Base-by-base conservation (phyloP, 2,888 invertebrate species). In the Dryocosmus kuriphilus region DNA sequence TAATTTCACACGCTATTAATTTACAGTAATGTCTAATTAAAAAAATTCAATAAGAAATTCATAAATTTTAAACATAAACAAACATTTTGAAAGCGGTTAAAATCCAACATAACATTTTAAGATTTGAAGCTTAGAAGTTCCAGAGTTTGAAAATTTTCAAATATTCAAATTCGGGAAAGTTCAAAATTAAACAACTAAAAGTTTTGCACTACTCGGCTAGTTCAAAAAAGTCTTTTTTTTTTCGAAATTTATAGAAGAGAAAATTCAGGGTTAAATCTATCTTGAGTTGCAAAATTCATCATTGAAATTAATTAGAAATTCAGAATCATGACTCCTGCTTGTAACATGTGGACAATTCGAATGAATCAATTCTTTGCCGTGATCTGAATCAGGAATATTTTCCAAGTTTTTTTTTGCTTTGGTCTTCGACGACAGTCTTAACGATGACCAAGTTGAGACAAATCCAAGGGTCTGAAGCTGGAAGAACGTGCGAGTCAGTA, bases 401-500 rank as follows among this genome's bases (percentile, higher is more conserved):
- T 65, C 24, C 63, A 63, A 38, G 22, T 41, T 24, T 67, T 24
- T 67, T 46, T 46, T 41, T 65, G 65, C 65, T 38, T 11, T 30
- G 61, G 24, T 65, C 38, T 32, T 38, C 22, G 41, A 67, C 41
- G 38, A 16, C 46, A 19, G 19, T 46, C 67, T 41, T 46, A 67
- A 67, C 67, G 71, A 71, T 71, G 46, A 30, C 71, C 46, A 51
- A 30, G 67, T 67, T 27, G 24, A 67, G 46, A 67, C 67, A 67
- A 67, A 27, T 46, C 24, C 24, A 67, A 22, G 46, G 41, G 24
- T 9, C 65, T 65, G 65, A 51, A 67, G 51, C 67, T 71, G 30
- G 71, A 71, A 71, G 71, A 71, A 71, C 30, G 71, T 71, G 71
- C 46, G 51, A 71, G 71, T 51, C 41, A 30, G 11, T 71, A 71